These are phyloP conservation scores for Hoplostethus mediterraneus DNA, from an alignment of 2,797 vertebrate genomes.

Conservation along the genomic window DNA sequence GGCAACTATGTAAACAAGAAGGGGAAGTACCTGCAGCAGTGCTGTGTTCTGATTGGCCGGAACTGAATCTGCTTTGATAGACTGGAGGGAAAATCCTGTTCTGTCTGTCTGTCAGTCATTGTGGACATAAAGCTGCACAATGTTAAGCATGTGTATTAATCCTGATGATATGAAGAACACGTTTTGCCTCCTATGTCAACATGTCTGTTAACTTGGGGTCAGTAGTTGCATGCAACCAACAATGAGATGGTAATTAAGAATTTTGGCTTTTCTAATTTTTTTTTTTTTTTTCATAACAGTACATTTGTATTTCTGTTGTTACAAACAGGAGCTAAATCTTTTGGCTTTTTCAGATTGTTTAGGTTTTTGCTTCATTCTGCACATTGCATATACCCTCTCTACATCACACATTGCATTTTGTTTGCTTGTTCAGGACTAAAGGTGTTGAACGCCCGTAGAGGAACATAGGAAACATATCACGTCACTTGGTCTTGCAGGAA, in stretches of 20 bases:
- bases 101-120: neutral
- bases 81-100: slow-evolving; percentile 46
- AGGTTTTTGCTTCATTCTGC: too few species aligned
- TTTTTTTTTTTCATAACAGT: neutral
- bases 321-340: too few species aligned
- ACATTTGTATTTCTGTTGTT: neutral
- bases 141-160: neutral
- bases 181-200: too few species aligned
- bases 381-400: too few species aligned
- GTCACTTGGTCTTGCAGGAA: slow-evolving; percentile 8
- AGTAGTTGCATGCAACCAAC: too few species aligned
- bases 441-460: too few species aligned
- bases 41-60: slow-evolving; percentile 61
- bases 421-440: too few species aligned
- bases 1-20: slow-evolving; percentile 66
- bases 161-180: neutral
- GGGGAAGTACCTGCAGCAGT: slow-evolving; percentile 26
- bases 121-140: neutral
- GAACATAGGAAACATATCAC: too few species aligned
- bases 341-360: too few species aligned
- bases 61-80: neutral
- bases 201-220: too few species aligned
- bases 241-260: neutral
- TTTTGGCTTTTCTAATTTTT: neutral
- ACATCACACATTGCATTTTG: too few species aligned